These are phyloP conservation scores for Coturnix japonica DNA, from an alignment of 2,113 vertebrate species.

Conservation along the genomic window DNA sequence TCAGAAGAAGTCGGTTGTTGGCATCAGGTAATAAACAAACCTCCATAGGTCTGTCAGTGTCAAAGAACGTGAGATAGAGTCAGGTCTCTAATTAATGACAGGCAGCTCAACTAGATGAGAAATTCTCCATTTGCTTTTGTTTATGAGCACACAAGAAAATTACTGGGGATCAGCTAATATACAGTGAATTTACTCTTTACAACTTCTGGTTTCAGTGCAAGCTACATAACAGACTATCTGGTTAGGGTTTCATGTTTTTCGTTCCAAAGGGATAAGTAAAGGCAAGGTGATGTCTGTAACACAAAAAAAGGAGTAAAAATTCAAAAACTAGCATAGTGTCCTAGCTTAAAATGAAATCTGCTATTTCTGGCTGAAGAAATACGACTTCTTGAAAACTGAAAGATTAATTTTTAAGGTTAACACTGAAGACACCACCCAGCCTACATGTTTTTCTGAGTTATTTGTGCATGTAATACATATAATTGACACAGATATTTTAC, in stretches of 20 bases:
- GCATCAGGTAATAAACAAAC: background rate
- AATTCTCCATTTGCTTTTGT: background rate
- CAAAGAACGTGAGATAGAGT: background rate
- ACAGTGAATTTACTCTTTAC: background rate
- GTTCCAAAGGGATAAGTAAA: background rate
- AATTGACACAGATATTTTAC: background rate
- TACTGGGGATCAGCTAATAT: background rate
- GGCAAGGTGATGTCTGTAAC: background rate
- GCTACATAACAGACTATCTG: background rate
- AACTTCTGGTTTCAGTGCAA: background rate
- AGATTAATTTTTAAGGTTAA: background rate
- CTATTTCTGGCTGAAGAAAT: background rate
- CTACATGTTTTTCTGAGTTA: background rate
- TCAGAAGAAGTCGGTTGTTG: background rate
- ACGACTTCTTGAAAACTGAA: background rate
- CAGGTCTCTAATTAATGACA: background rate
- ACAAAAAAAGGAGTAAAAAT: background rate
- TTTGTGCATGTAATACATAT: fast-evolving
- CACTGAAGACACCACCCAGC: background rate
- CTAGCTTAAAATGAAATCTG: background rate
- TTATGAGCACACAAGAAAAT: background rate
- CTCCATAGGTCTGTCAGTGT: background rate
- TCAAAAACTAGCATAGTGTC: background rate
- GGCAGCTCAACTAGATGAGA: background rate
- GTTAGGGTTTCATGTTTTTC: background rate